phyloP scores from a whole-genome alignment of 1,140 invertebrate genomes.

The Chironomus striatipennis region DNA sequence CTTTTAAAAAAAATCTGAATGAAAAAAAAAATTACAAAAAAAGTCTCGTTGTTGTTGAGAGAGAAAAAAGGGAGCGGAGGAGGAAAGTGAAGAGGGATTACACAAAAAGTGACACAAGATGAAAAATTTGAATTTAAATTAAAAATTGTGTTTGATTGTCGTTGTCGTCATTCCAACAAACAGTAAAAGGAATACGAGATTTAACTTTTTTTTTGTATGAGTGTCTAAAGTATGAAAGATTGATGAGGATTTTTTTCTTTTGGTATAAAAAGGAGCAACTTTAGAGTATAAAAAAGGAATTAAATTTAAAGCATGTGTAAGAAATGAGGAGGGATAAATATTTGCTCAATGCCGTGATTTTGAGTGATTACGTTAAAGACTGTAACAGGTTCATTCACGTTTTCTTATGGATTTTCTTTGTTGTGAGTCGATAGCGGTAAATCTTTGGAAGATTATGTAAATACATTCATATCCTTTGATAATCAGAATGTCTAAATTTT shows the following conservation, averaged over 20 bases:
- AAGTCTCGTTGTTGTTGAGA: background rate
- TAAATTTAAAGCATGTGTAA: background rate
- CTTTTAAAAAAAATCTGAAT: too few relatives aligned
- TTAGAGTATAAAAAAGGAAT: background rate
- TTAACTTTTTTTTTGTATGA: too few relatives aligned
- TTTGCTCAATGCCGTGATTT: too few relatives aligned
- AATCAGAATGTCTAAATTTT: too few relatives aligned
- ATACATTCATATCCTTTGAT: too few relatives aligned
- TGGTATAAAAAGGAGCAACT: background rate
- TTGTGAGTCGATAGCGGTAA: too few relatives aligned
- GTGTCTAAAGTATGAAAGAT: constrained; percentile 15
- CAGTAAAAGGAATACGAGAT: background rate
- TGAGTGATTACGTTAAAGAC: too few relatives aligned
- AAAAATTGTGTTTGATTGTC: constrained; percentile 18
- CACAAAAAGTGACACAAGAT: constrained; percentile 5
- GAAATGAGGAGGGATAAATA: too few relatives aligned
- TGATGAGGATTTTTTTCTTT: constrained; percentile 4
- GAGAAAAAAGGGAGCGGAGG: background rate
- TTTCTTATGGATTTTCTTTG: too few relatives aligned
- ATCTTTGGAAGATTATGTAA: too few relatives aligned
- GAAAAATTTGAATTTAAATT: constrained; percentile 23
- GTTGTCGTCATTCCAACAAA: background rate
- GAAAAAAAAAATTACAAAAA: too few relatives aligned
- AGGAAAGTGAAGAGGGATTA: background rate
- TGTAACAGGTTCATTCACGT: too few relatives aligned